phyloP scores from a whole-genome alignment of 2,888 invertebrate genomes.

The Ophion costatus region DNA sequence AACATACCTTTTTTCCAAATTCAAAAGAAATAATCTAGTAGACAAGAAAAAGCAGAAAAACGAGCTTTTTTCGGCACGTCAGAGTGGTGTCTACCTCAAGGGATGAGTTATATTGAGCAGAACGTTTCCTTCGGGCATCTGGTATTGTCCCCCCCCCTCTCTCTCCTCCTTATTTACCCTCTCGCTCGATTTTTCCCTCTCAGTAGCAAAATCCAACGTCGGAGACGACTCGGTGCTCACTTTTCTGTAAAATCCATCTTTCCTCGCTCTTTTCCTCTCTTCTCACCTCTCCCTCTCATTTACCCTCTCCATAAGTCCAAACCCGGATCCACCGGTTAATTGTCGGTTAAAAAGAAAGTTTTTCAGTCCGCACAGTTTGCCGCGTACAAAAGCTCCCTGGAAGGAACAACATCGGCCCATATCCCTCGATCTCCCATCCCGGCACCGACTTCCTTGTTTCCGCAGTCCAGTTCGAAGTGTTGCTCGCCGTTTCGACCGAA shows the following conservation, averaged over 20 bases:
- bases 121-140: constrained; percentile 32
- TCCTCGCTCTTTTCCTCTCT: neutral
- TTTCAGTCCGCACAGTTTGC: constrained; percentile 44
- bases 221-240: neutral
- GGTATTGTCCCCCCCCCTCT: constrained; percentile 12
- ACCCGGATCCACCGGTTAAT: constrained; percentile 54
- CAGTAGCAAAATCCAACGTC: too few species aligned
- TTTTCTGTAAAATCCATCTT: constrained; percentile 3
- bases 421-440: constrained; percentile 3
- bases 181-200: constrained; percentile 1
- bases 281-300: constrained; percentile 4
- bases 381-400: constrained; percentile 42
- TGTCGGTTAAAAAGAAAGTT: constrained; percentile 66
- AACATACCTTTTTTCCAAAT: too few species aligned
- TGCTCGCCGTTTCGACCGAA: constrained; percentile 50
- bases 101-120: constrained; percentile 13
- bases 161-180: constrained; percentile 22
- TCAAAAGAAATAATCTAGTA: too few species aligned
- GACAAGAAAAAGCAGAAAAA: too few species aligned
- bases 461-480: constrained; percentile 43
- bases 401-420: constrained; percentile 47
- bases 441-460: neutral
- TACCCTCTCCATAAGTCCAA: constrained; percentile 30
- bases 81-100: neutral
- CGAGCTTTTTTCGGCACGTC: too few species aligned